Evolutionary conservation across 2,113 vertebrate species (phyloP), one percentile per base, ranked within the genome.

Genomic region (Microcebus jonahi): DNA sequence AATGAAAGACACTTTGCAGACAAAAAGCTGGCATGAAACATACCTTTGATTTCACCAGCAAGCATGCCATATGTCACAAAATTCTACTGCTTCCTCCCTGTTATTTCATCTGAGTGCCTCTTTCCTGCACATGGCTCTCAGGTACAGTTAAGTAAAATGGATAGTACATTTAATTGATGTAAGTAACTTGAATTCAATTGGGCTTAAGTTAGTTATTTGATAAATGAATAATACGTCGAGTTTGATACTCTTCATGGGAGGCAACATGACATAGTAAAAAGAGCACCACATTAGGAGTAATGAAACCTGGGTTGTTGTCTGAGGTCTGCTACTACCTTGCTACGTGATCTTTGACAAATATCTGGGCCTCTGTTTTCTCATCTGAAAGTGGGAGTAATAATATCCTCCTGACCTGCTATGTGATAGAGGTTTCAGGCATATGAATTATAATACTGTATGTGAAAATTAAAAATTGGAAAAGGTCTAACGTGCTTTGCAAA

Each of bases 1-100:
- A 98, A 96, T 82, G 97, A 98, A 98, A 97, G 97, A 97, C 97
- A 97, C 8, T 8, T 98, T 96, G 85, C 97, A 97, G 95, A 96
- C 91, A 91, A 98, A 97, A 96, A 95, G 93, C 96, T 98, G 98
- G 98, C 97, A 98, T 96, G 97, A 97, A 91, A 88, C 98, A 98
- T 97, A 97, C 94, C 95, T 98, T 97, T 98, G 92, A 92, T 96
- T 97, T 98, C 97, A 97, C 96, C 98, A 97, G 85, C 98, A 98
- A 98, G 89, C 95, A 97, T 97, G 95, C 98, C 98, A 97, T 98
- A 98, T 98, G 98, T 96, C 97, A 96, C 96, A 95, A 96, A 98
- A 97, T 94, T 90, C 94, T 98, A 88, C 93, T 91, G 63, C 94
- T 97, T 95, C 92, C 96, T 97, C 96, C 97, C 88, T 97, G 82